These are phyloP conservation scores for Cephalotes varians DNA, from an alignment of 2,888 invertebrate genomes.

Conservation along the genomic window DNA sequence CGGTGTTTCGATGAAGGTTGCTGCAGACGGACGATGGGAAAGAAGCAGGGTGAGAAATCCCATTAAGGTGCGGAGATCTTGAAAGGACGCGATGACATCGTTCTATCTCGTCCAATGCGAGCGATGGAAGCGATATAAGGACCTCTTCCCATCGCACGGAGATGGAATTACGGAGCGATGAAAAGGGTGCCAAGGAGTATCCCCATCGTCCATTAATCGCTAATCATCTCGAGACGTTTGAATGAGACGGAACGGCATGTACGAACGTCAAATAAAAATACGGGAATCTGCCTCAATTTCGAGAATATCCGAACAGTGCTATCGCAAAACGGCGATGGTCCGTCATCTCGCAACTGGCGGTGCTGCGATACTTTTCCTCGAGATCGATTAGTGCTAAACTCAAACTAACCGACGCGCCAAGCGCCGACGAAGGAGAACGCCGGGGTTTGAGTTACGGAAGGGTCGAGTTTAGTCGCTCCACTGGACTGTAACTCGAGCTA, in stretches of 20 bases:
- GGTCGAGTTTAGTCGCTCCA: slow-evolving; percentile 84
- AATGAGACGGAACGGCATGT: neutral
- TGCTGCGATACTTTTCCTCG: slow-evolving; percentile 3
- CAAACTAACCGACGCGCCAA: slow-evolving; percentile 27
- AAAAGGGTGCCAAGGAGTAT: neutral
- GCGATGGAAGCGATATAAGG: slow-evolving; percentile 18
- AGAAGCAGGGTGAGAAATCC: slow-evolving; percentile 51
- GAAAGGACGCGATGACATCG: slow-evolving; percentile 46
- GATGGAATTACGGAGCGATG: slow-evolving; percentile 22
- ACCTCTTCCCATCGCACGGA: neutral
- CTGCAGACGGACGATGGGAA: slow-evolving; percentile 22
- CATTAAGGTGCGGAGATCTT: slow-evolving; percentile 48
- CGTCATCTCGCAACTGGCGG: neutral
- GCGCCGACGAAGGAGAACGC: slow-evolving; percentile 54
- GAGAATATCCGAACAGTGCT: neutral
- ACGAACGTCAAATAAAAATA: neutral
- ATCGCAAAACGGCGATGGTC: neutral
- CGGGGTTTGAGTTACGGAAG: slow-evolving; percentile 68
- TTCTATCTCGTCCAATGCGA: slow-evolving; percentile 34
- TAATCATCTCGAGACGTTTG: neutral
- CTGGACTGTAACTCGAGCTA: slow-evolving; percentile 84
- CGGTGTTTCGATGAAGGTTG: slow-evolving; percentile 47
- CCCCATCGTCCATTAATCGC: slow-evolving; percentile 8
- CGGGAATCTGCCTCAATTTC: neutral
- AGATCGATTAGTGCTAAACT: slow-evolving; percentile 38